These are phyloP conservation scores for Autographa gamma DNA, from an alignment of 2,888 invertebrate species.

Conservation along the genomic window DNA sequence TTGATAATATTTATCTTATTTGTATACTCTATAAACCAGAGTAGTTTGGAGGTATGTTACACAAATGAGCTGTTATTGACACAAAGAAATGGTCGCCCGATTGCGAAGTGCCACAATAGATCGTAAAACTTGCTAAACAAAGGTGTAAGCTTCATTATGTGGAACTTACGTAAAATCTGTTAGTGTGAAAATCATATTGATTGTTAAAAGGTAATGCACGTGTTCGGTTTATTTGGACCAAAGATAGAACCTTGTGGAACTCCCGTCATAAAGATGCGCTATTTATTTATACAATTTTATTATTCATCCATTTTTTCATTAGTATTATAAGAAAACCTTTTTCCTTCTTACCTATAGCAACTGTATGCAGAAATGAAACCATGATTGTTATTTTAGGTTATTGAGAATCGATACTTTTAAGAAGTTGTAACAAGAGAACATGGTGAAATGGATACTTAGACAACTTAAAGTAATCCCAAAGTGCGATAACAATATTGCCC, in stretches of 20 bases:
- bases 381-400: background rate
- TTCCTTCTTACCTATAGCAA: too few relatives aligned
- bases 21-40: too few relatives aligned
- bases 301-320: background rate
- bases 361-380: too few relatives aligned
- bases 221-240: constrained; percentile 7
- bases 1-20: too few relatives aligned
- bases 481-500: constrained; percentile 16
- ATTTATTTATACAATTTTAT: background rate
- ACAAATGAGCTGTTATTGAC: constrained; percentile 30
- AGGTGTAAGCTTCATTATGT: constrained; percentile 31
- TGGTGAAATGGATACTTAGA: background rate
- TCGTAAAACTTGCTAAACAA: constrained; percentile 48
- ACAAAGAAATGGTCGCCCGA: constrained; percentile 37
- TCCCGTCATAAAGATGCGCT: background rate
- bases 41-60: constrained; percentile 11
- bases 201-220: constrained; percentile 1
- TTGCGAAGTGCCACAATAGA: constrained; percentile 46
- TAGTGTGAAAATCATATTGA: constrained; percentile 5
- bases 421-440: background rate
- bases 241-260: constrained; percentile 19
- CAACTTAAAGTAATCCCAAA: constrained; percentile 20
- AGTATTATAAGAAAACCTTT: too few relatives aligned
- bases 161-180: constrained; percentile 23
- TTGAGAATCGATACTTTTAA: background rate